phyloP scores from a whole-genome alignment of 2,888 invertebrate species.

The Cryptocheilus praepositus region DNA sequence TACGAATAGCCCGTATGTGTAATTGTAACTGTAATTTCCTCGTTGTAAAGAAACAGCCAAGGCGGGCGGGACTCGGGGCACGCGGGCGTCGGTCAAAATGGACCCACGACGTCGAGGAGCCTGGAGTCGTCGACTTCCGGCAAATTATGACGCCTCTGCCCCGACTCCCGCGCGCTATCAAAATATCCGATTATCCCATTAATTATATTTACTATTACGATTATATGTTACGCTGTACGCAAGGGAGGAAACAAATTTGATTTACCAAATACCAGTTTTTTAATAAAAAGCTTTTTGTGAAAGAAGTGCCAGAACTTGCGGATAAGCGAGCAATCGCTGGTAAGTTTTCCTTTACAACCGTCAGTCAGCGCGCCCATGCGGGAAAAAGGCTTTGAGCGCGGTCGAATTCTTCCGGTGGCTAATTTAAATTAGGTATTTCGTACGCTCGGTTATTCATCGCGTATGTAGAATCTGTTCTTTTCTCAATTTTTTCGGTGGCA shows the following conservation, averaged over 20 bases:
- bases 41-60: constrained; percentile 12
- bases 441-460: too few relatives aligned
- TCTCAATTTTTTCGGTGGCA: too few relatives aligned
- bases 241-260: constrained; percentile 59
- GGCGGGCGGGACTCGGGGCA: neutral
- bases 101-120: neutral
- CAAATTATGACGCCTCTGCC: constrained; percentile 12
- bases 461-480: too few relatives aligned
- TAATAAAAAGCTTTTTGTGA: constrained; percentile 59
- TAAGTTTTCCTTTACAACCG: too few relatives aligned
- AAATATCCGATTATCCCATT: constrained; percentile 50
- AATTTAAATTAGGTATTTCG: too few relatives aligned
- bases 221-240: constrained; percentile 57
- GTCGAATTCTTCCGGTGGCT: too few relatives aligned
- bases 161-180: constrained; percentile 39
- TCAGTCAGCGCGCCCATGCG: too few relatives aligned
- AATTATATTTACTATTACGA: constrained; percentile 56
- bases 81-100: constrained; percentile 12
- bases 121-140: neutral
- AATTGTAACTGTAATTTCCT: constrained; percentile 21
- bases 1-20: neutral
- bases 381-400: too few relatives aligned
- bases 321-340: neutral
- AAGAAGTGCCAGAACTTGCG: constrained; percentile 21
- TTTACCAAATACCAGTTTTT: constrained; percentile 63